These are phyloP conservation scores for Polydrusus pterygomalis DNA, from an alignment of 2,888 invertebrate species.

Conservation along the genomic window DNA sequence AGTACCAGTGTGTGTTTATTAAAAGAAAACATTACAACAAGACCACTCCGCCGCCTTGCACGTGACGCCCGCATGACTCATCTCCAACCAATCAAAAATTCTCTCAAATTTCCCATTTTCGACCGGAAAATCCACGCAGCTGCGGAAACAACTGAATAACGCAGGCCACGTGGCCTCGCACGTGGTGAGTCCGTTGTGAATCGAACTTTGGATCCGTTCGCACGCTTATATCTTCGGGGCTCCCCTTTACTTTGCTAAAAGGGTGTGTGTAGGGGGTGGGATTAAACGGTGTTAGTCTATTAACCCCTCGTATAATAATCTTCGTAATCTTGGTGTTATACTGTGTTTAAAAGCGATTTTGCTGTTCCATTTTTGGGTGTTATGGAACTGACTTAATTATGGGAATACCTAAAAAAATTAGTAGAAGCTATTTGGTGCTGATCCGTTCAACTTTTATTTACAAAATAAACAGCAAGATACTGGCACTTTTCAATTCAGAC, in stretches of 20 bases:
- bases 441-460: too few species aligned
- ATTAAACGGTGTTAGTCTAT: constrained; percentile 45
- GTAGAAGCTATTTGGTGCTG: too few species aligned
- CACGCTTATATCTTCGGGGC: constrained; percentile 30
- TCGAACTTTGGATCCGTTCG: constrained; percentile 46
- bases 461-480: too few species aligned
- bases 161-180: constrained; percentile 43
- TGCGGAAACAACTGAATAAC: constrained; percentile 54
- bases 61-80: constrained; percentile 34
- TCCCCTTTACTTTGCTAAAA: constrained; percentile 43
- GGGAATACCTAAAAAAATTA: too few species aligned
- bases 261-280: constrained; percentile 38
- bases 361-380: too few species aligned
- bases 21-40: too few species aligned
- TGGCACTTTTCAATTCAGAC: too few species aligned
- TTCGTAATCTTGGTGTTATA: constrained; percentile 43
- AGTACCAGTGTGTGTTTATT: too few species aligned
- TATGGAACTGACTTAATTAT: too few species aligned
- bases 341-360: constrained; percentile 38
- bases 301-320: constrained; percentile 31
- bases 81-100: constrained; percentile 26
- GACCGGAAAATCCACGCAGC: constrained; percentile 53
- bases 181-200: constrained; percentile 49
- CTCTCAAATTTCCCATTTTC: constrained; percentile 52
- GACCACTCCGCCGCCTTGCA: neutral